These are phyloP conservation scores for Erythrocercus mccallii DNA, from an alignment of 2,113 vertebrate species.

Conservation along the genomic window DNA sequence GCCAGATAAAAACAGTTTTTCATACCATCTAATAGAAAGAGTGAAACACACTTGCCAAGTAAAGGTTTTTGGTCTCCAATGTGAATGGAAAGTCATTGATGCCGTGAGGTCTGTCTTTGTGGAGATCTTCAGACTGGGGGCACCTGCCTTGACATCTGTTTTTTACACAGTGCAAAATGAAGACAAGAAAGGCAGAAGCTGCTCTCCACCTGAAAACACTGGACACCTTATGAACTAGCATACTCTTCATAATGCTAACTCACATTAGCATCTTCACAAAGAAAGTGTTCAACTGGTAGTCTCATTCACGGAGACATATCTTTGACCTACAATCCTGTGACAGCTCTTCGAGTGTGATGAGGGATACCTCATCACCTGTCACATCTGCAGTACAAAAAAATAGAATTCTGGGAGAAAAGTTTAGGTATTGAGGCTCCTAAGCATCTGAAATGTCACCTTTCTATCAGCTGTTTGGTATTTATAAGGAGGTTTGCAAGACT, in stretches of 20 bases:
- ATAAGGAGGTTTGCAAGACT: not conserved
- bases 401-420: not conserved
- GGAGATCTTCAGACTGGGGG: not conserved
- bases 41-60: not conserved
- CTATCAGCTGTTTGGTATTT: not conserved
- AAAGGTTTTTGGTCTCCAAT: rapidly evolving
- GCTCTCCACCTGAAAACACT: not conserved
- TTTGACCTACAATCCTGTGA: not conserved
- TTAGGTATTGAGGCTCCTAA: not conserved
- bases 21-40: not conserved
- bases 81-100: rapidly evolving
- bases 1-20: not conserved
- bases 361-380: not conserved
- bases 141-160: no score
- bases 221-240: not conserved
- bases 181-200: not conserved
- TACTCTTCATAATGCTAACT: not conserved
- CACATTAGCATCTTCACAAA: not conserved
- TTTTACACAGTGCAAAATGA: not conserved
- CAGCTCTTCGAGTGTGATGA: not conserved
- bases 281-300: rapidly evolving
- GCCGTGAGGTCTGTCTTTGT: not conserved
- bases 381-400: not conserved
- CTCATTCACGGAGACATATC: not conserved
- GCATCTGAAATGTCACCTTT: not conserved